A percentile compares a stretch with the other conserved stretches of the same genome.
Evolutionary conservation across 2,888 invertebrate genomes (phyloP).

Genomic region (Melangyna quadrimaculata): DNA sequence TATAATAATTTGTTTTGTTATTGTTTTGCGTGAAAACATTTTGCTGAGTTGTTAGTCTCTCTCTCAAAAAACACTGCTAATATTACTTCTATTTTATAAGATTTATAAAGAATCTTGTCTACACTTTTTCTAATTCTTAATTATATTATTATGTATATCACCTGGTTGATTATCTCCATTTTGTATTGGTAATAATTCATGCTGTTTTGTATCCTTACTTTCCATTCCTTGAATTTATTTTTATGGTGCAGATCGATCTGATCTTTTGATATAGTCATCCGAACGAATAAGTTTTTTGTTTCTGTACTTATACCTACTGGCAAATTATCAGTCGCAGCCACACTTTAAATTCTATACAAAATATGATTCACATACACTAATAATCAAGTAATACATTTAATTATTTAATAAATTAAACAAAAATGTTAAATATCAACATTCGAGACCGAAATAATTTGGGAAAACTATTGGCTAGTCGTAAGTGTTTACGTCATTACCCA

Average conservation of each 20-base stretch:
- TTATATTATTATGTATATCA: conserved; percentile 68
- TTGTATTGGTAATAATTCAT: conserved; percentile 79
- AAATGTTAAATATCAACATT: too few species aligned
- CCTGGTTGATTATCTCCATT: conserved; percentile 80
- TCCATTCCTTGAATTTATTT: conserved; percentile 74
- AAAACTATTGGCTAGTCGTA: too few species aligned
- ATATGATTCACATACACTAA: too few species aligned
- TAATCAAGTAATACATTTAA: too few species aligned
- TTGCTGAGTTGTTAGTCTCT: too few species aligned
- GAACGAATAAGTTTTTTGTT: not conserved
- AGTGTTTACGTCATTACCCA: too few species aligned
- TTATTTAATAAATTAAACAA: too few species aligned
- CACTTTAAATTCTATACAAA: not conserved
- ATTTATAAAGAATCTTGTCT: not conserved
- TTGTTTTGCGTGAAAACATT: too few species aligned
- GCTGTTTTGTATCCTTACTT: conserved; percentile 52
- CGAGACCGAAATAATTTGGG: too few species aligned
- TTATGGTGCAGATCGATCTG: conserved; percentile 76
- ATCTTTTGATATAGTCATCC: not conserved
- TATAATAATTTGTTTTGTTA: too few species aligned
- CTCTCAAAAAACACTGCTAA: too few species aligned
- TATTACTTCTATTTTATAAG: not conserved
- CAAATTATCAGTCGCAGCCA: not conserved
- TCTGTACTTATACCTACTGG: not conserved
- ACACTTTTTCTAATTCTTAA: not conserved